Base-by-base conservation (phyloP, 2,113 vertebrate species). In the Hydrochoerus hydrochaeris region DNA sequence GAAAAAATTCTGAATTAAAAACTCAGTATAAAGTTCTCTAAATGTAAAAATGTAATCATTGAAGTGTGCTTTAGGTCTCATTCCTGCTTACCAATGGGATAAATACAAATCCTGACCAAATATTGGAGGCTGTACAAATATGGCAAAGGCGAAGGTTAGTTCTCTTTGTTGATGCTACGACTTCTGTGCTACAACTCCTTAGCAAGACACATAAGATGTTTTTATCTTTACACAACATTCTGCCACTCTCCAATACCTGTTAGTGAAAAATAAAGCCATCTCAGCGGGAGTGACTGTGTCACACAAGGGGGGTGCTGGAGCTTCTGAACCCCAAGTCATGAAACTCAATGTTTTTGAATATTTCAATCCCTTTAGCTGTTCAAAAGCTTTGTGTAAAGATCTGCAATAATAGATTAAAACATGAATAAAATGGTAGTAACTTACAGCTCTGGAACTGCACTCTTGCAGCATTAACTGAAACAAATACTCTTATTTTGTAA, bases 1-100 rank as follows among this genome's bases (percentile, higher is more conserved):
- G 52, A n/a, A 96, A 67, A 63, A 93, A 85, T 63, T 90, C 44
- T 85, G 44, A 93, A 90, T 69, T 69, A 69, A 96, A 96, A 90
- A 67, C 52, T 0, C 3, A 71, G 46, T 60, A 14, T 35, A 44
- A 60, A 93, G 1, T 62, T 93, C 7, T 85, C 78, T 60, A 58
- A 52, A 85, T 44, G 20, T 85, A 78, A 81, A 82, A 20, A 83
- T 75, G 11, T 46, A 65, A 22, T 87, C 11, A 67, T 75, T 49
- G 67, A 93, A 85, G 52, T 60, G 24, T 1, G 80, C 63, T 85
- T 52, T 7, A 22, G 83, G 49, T 60, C 35, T 78, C 35, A 71
- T 80, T n/a, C 41, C 16, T 78, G 28, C 35, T 41, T 85, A 69
- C 35, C 26, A 38, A 41, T 78, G 32, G 35, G 77, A 44, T 52